Base-by-base conservation (phyloP, 2,797 vertebrate species). In the Microchirus variegatus region DNA sequence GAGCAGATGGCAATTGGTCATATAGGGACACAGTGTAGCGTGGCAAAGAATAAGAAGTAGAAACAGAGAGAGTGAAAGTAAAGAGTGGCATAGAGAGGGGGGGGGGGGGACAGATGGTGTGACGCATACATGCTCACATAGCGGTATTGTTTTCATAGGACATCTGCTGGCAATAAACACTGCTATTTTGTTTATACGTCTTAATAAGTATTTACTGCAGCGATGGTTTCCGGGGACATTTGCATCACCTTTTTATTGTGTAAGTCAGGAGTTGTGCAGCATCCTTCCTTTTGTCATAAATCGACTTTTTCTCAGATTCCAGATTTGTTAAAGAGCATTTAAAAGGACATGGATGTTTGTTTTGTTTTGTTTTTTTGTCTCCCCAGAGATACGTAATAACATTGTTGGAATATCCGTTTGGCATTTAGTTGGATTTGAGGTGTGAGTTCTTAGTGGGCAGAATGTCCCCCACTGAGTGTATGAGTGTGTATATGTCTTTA, bases 401-500 rank as follows among this genome's bases (percentile, higher is more conserved):
- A 70, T 72, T 48, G 73, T 81, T 76, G 67, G 61, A 80, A 78
- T 78, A 70, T 70, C 67, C 65, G 62, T 83, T 69, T 82, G 81
- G 79, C 66, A 82, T 88, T 77, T 75, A 48, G 55, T 75, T 75
- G 48, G 68, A 74, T 67, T 62, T 74, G 54, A 52, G 57, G 48
- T 67, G 53, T 46, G 54, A 68, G 67, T 42, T 85, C 80, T 78
- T 77, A 67, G 57, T 79, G 76, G 78, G 59, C 75, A 63, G 66
- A 80, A 80, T 73, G 59, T 80, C 68, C 72, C 76, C 67, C 70
- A 68, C 69, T 80, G 31, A 31, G 5, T 31, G 5, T 26, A 5
- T 26, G 26, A 3, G 26, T 78, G 65, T 70, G 74, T 77, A 56
- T 69, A 85, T 81, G 81, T 77, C 85, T 89, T 88, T 90, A 83